phyloP scores from a whole-genome alignment of 2,113 vertebrate genomes.

The Rhynchomys soricoides region DNA sequence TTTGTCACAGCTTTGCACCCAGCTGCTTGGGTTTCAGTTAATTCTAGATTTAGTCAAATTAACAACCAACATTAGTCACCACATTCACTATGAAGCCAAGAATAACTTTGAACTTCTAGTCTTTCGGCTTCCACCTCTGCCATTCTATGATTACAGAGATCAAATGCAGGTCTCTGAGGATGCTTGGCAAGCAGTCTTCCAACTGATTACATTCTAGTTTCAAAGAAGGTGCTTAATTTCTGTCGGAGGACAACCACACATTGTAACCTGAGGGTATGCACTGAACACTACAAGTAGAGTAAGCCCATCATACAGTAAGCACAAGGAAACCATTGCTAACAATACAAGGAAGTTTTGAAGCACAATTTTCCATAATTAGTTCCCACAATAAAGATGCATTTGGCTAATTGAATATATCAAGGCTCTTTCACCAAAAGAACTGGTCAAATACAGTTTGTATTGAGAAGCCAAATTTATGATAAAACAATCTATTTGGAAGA shows the following conservation, averaged over 20 bases:
- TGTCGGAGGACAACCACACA: fast-evolving
- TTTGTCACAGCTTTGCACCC: background rate
- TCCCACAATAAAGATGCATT: background rate
- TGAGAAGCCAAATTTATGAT: background rate
- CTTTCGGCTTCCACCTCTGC: background rate
- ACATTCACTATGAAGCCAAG: background rate
- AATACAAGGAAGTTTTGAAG: too few relatives aligned
- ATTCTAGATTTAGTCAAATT: background rate
- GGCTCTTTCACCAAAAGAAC: background rate
- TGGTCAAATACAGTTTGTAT: background rate
- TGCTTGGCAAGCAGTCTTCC: too few relatives aligned
- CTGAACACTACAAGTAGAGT: background rate
- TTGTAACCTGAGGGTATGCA: fast-evolving
- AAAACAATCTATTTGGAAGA: background rate
- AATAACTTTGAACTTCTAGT: background rate
- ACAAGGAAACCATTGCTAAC: background rate
- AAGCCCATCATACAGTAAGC: background rate
- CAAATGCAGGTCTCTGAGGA: background rate
- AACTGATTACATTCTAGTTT: background rate
- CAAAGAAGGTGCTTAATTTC: background rate
- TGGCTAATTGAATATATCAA: background rate
- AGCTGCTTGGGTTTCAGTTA: background rate
- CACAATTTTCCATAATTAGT: too few relatives aligned
- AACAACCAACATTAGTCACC: background rate
- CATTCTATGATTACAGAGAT: background rate